Evolutionary conservation across 2,888 invertebrate genomes (phyloP), one percentile per base, ranked within the genome.

Genomic region (Phalangium opilio): DNA sequence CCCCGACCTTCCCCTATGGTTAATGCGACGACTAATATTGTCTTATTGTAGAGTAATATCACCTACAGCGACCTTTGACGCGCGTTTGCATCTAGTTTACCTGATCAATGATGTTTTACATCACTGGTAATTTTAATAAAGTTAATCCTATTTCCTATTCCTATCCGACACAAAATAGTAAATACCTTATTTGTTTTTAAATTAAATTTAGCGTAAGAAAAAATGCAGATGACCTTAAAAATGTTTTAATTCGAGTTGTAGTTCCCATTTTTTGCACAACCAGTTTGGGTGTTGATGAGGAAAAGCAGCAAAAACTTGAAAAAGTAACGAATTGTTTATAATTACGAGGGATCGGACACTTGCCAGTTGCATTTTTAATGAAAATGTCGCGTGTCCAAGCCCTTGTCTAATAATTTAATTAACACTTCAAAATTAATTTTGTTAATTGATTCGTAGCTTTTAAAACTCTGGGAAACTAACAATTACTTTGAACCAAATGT

Each of bases 231-330:
- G 86, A 87, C 65, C 75, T 96, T 67, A 86, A 90, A 72, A 82
- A 83, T 70, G 81, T 85, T 64, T 75, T 98, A 70, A 90, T 91
- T 73, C 80, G 79, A 65, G 89, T 93, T 62, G 91, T 96, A 60
- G 86, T 95, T 62, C 91, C 95, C 60, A 89, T 96, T 82, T 98
- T 93, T 75, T 93, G 93, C 72, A 86, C 85, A 68, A 82, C 93
- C 58, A 80, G 81, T 67, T 75, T 83, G 64, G 79, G 79, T 68
- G 83, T 85, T 35, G 81, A 77, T 15, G 83, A 84, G 15, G 91
- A 91, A 47, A 86, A 91, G 70, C 79, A 83, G 62, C 75, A 76
- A 59, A 96, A 95, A 71, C 71, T 98, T 53, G 83, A 84, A 63
- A 96, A 96, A 66, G 70, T 75, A n/a, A n/a, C n/a, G n/a, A n/a